phyloP scores from a whole-genome alignment of 2,888 invertebrate genomes.

The Pseudoips prasinana region DNA sequence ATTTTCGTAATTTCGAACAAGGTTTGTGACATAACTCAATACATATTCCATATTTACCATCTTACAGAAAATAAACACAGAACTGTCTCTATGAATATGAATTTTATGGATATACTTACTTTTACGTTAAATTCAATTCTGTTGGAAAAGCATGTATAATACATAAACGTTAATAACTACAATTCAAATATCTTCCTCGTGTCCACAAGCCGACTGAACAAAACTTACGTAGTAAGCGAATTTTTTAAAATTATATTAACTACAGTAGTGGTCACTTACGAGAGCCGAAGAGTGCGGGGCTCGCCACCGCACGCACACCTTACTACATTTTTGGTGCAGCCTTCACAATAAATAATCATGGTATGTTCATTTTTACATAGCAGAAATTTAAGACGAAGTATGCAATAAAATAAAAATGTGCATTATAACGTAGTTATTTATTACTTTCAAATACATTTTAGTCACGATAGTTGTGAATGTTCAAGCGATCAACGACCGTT shows the following conservation, averaged over 20 bases:
- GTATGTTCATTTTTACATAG: constrained; percentile 46
- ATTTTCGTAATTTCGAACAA: constrained; percentile 80
- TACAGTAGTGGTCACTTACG: constrained; percentile 43
- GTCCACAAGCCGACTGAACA: constrained; percentile 69
- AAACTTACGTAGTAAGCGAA: constrained; percentile 76
- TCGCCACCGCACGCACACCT: constrained; percentile 33
- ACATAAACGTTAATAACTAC: constrained; percentile 76
- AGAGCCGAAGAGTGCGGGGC: constrained; percentile 25
- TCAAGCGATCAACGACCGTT: constrained; percentile 28
- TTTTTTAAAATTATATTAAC: constrained; percentile 69
- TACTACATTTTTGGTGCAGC: constrained; percentile 51
- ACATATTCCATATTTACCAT: constrained; percentile 71
- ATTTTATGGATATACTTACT: constrained; percentile 78
- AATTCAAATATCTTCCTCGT: constrained; percentile 65
- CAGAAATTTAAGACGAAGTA: constrained; percentile 48
- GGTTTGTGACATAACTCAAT: constrained; percentile 81
- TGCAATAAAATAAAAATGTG: constrained; percentile 51
- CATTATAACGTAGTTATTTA: constrained; percentile 44
- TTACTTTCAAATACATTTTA: constrained; percentile 38
- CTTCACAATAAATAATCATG: constrained; percentile 57
- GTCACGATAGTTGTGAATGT: constrained; percentile 29
- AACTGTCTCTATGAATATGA: constrained; percentile 78
- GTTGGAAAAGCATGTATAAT: constrained; percentile 79
- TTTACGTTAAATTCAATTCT: constrained; percentile 76
- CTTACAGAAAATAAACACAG: constrained; percentile 79